These are phyloP conservation scores for Paguma larvata DNA, from an alignment of 2,797 vertebrate genomes.

Conservation along the genomic window DNA sequence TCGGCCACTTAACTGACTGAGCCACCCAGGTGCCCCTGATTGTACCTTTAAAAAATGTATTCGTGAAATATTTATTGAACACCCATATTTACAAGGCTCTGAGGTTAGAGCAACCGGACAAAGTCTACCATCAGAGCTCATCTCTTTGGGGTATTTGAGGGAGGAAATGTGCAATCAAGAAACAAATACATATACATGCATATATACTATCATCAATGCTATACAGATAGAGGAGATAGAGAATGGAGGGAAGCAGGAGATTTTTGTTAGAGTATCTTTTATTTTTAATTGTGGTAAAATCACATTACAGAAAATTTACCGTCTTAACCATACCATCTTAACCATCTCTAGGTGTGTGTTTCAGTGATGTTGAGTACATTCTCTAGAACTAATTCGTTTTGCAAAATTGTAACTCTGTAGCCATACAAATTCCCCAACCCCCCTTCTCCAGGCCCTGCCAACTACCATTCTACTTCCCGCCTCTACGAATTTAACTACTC, in stretches of 20 bases:
- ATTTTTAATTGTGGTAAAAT: constrained; percentile 28
- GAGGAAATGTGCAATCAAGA: background rate
- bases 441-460: rapidly evolving
- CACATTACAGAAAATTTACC: background rate
- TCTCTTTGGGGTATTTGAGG: background rate
- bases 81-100: background rate
- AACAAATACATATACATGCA: background rate
- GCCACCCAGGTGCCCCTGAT: constrained; percentile 61
- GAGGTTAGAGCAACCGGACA: background rate
- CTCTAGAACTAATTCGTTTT: background rate
- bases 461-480: background rate
- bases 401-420: background rate
- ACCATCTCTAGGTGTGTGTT: background rate
- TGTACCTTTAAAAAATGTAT: constrained; percentile 86
- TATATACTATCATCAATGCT: background rate
- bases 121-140: background rate
- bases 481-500: background rate
- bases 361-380: background rate
- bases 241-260: background rate
- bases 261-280: background rate
- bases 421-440: no score
- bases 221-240: background rate
- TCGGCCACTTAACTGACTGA: no score
- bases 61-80: background rate
- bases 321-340: background rate